Base-by-base conservation (phyloP, 2,113 vertebrate genomes). In the Atrichornis clamosus region DNA sequence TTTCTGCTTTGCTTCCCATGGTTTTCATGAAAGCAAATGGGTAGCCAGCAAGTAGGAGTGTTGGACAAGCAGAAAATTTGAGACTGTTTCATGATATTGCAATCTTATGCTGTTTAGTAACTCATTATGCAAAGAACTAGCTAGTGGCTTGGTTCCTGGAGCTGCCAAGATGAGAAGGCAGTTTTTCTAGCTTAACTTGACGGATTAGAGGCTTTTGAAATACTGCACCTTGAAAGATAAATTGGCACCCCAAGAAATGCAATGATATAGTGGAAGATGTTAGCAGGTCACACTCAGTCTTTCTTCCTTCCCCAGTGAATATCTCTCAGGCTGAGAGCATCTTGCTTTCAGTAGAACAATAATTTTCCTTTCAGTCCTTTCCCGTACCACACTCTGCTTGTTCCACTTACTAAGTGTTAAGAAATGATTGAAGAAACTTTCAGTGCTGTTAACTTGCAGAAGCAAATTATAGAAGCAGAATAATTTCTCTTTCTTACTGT, bases 201-300 rank as follows among this genome's bases (percentile, higher is more conserved):
- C 60, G 93, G 87, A 80, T 94, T 39, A 79, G 59, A 91, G 56
- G 26, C 62, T 90, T 87, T 91, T 87, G 70, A 87, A 95, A 74
- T 79, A 59, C 30, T 94, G 63, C 32, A 79, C n/a, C 32, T 64
- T 89, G 69, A 80, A 89, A 82, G 58, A 77, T 62, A 62, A 95
- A 92, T 94, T 90, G 83, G 46, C 88, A 79, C 87, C 56, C 83
- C 44, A 18, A 53, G 92, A 93, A 79, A 70, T 55, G 33, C 84
- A 70, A 70, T 58, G 76, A 56, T 60, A 37, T 19, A 77, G 60
- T 81, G 46, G 67, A 70, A 73, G 84, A 91, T 76, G 41, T 24
- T 46, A 73, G 67, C 49, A 37, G n/a, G 90, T 88, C 6, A 2
- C 78, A 65, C 67, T 80, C 62, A 52, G 23, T 89, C 92, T 82